Evolutionary conservation across 2,113 vertebrate genomes (phyloP).

Genomic region (Protomyctophum bolini): DNA sequence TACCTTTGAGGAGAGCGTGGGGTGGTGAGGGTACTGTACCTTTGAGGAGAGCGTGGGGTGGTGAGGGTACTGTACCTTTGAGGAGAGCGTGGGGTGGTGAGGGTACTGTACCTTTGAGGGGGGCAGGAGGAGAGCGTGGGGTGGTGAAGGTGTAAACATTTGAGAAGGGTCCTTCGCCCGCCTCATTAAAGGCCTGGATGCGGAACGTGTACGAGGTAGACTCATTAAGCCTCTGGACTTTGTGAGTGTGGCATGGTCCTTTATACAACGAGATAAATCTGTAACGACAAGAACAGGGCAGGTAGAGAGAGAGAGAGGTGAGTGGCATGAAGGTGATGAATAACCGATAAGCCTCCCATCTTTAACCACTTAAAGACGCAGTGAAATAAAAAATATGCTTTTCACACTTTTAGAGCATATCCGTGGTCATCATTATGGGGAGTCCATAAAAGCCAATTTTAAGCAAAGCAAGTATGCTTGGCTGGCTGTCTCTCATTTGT

Average conservation of each 20-base stretch:
- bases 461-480: too few relatives aligned
- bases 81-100: too few relatives aligned
- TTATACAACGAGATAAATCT: conserved; percentile 94
- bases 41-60: too few relatives aligned
- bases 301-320: conserved; percentile 1
- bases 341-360: conserved; percentile 20
- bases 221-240: conserved; percentile 98
- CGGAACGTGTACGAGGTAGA: conserved; percentile 95
- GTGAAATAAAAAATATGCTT: too few relatives aligned
- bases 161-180: conserved; percentile 95
- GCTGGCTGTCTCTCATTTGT: too few relatives aligned
- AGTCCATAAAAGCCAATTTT: too few relatives aligned
- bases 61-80: too few relatives aligned
- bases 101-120: conserved; percentile 87
- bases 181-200: conserved; percentile 98
- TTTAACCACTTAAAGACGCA: background rate
- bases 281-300: conserved; percentile 51
- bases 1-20: too few relatives aligned
- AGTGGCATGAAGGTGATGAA: conserved; percentile 25
- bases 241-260: conserved; percentile 98
- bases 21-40: too few relatives aligned
- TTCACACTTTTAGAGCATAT: too few relatives aligned
- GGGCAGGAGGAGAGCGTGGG: conserved; percentile 90
- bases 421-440: too few relatives aligned
- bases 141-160: conserved; percentile 94